Conservation (phyloP, 1,140 invertebrate genomes). For the Saxidomus purpurata region DNA sequence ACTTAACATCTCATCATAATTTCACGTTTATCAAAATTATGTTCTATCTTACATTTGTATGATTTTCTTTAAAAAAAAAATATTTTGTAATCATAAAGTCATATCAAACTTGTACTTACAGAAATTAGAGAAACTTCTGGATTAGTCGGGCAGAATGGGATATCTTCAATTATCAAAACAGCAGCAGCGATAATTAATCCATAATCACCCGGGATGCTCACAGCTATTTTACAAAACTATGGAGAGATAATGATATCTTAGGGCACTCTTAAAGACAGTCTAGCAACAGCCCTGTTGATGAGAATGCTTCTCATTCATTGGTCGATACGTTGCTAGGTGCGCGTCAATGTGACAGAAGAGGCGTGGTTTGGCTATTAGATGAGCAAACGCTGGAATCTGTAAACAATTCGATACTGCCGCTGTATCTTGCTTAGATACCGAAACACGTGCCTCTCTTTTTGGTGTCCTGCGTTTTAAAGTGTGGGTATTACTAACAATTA, state of each 20-base stretch:
- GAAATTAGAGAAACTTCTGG: neutral
- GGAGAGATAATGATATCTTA: neutral
- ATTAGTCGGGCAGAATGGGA: neutral
- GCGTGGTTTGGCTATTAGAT: constrained; percentile 21
- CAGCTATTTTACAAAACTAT: constrained; percentile 45
- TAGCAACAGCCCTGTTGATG: neutral
- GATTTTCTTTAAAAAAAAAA: too few relatives aligned
- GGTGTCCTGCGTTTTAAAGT: neutral
- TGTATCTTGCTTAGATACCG: constrained; percentile 17
- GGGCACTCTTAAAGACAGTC: constrained; percentile 24
- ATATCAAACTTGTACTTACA: constrained; percentile 42
- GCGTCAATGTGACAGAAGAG: constrained; percentile 36
- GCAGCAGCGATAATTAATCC: constrained; percentile 51
- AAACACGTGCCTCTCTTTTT: constrained; percentile 19
- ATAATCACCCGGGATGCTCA: constrained; percentile 39
- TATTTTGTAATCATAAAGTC: too few relatives aligned
- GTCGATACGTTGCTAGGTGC: constrained; percentile 48
- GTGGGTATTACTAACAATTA: neutral
- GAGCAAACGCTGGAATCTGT: constrained; percentile 1
- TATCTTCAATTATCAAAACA: constrained; percentile 50
- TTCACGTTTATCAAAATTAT: too few relatives aligned
- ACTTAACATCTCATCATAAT: too few relatives aligned
- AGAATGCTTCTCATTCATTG: constrained; percentile 27
- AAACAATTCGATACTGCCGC: neutral
- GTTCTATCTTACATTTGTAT: too few relatives aligned